Evolutionary conservation across 2,113 vertebrate species (phyloP), one percentile per base, ranked within the genome.

Genomic region (Emydura subglobosa): DNA sequence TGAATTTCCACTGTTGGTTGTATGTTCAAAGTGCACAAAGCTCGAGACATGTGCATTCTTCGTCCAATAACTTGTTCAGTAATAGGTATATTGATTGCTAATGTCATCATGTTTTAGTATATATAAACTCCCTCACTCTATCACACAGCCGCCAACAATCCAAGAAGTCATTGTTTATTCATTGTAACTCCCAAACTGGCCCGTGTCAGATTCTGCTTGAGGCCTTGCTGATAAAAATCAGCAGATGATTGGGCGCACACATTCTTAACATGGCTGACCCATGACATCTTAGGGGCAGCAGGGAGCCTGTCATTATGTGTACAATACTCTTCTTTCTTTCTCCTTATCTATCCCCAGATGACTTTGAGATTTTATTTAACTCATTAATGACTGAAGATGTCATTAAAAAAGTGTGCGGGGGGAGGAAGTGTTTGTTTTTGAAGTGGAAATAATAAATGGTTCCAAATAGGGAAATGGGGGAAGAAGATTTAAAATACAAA

Each of bases 231-330:
- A 99, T 99, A 99, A 99, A 98, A 98, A 99, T 99, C 99, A 99
- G 98, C 96, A 98, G 99, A 99, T 99, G 99, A 99, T 99, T 99
- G 99, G 99, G 98, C 98, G 97, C 99, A 99, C 99, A 99, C 99
- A 99, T 99, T 99, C 99, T 99, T 99, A 99, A 99, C 99, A 99
- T 99, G 99, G 98, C 99, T 99, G 99, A 99, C 99, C 99, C 99
- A 98, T 99, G 99, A 99, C 99, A 99, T 99, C 99, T 98, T 98
- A 97, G 98, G 98, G 98, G 98, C 99, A 98, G 98, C 97, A 97
- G 98, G 97, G 98, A 99, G 98, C 98, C 99, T 99, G 99, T 99
- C 99, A 99, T 99, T 99, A 99, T 98, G 97, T 96, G 98, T 96
- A 99, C 99, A 99, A 99, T 99, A 98, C 98, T 90, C 94, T 93